Evolutionary conservation across 2,797 vertebrate genomes (phyloP).

Genomic region (Sarcophilus harrisii): DNA sequence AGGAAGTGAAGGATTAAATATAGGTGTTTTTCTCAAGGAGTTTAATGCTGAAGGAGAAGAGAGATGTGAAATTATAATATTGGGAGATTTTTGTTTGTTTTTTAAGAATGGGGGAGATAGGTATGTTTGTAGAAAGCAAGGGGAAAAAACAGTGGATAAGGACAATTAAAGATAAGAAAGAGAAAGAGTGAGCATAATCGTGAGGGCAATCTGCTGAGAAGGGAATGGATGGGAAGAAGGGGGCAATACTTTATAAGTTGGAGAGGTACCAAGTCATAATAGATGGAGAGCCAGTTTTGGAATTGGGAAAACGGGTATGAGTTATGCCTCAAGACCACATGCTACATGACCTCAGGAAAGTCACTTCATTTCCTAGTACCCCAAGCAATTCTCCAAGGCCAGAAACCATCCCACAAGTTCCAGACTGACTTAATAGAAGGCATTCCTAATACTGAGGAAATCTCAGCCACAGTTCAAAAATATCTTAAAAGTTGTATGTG

Average conservation of each 20-base stretch:
- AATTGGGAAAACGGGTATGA: neutral
- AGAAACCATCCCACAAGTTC: neutral
- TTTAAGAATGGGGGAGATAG: neutral
- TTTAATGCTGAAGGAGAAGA: too few relatives aligned
- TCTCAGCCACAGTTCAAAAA: neutral
- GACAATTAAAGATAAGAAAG: neutral
- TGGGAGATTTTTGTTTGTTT: neutral
- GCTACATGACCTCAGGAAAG: neutral
- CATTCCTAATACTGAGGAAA: neutral
- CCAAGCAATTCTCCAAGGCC: neutral
- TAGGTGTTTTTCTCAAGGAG: neutral
- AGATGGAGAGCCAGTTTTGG: neutral
- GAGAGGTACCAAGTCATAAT: neutral
- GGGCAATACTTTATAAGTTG: neutral
- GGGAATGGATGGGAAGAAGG: neutral
- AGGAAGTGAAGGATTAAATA: neutral
- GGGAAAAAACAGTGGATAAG: neutral
- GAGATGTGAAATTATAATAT: neutral
- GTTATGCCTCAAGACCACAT: too few relatives aligned
- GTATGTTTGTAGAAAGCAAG: neutral
- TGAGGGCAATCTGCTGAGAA: neutral
- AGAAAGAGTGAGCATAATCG: neutral
- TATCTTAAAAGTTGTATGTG: neutral
- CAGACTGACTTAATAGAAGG: neutral
- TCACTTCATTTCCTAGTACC: neutral